These are phyloP conservation scores for Rhinoraja longicauda DNA, from an alignment of 2,797 vertebrate species.

Conservation along the genomic window DNA sequence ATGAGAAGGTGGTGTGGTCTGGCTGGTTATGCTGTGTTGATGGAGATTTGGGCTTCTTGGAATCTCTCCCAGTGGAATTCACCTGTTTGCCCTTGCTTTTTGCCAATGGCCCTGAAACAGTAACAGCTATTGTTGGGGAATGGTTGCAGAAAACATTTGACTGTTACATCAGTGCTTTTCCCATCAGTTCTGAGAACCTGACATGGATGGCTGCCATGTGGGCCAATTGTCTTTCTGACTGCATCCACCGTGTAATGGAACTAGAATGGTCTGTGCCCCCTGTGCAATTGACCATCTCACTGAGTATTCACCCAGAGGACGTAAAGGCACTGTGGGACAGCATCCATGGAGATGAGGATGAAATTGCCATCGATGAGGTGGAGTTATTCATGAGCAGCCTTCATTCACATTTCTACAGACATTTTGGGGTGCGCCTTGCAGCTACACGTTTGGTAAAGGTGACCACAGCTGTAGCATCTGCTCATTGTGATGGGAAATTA, in stretches of 20 bases:
- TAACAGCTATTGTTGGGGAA: slow-evolving; percentile 64
- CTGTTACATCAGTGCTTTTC: slow-evolving; percentile 72
- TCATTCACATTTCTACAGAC: slow-evolving; percentile 79
- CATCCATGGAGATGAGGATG: slow-evolving; percentile 58
- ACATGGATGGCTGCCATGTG: slow-evolving; percentile 83
- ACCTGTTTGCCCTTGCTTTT: slow-evolving; percentile 81
- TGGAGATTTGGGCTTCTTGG: slow-evolving; percentile 63
- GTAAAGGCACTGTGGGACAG: slow-evolving; percentile 80
- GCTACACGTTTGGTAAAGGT: slow-evolving; percentile 72
- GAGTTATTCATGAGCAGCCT: slow-evolving; percentile 71
- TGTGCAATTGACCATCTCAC: slow-evolving; percentile 68
- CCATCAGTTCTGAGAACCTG: slow-evolving; percentile 70
- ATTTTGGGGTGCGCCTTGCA: slow-evolving; percentile 81
- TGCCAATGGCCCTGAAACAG: slow-evolving; percentile 61
- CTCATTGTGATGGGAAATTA: slow-evolving; percentile 70
- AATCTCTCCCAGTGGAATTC: slow-evolving; percentile 65
- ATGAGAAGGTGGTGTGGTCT: slow-evolving; percentile 68
- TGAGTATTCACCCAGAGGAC: slow-evolving; percentile 70
- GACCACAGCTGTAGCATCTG: slow-evolving; percentile 75
- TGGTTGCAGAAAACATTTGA: slow-evolving; percentile 88
- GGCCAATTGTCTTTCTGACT: slow-evolving; percentile 67
- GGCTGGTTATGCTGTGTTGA: slow-evolving; percentile 81
- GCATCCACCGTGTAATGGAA: slow-evolving; percentile 56
- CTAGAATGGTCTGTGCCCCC: slow-evolving; percentile 75
- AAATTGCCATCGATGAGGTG: slow-evolving; percentile 74